These are phyloP conservation scores for Sebastes umbrosus DNA, from an alignment of 2,797 vertebrate genomes.

Conservation along the genomic window DNA sequence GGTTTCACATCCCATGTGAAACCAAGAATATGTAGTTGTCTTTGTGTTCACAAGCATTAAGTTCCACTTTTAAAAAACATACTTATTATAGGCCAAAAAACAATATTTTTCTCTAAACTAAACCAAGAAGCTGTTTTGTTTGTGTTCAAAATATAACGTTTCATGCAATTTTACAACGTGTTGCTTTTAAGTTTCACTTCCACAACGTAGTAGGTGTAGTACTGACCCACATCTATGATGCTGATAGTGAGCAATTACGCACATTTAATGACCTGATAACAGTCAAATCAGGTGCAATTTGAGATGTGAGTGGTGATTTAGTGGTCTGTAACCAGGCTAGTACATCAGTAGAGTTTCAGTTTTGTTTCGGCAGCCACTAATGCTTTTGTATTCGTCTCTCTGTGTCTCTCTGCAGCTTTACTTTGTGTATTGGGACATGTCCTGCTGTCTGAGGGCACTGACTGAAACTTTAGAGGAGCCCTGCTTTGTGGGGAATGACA, in stretches of 20 bases:
- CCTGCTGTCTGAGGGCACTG: conserved; percentile 73
- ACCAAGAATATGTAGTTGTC: not conserved
- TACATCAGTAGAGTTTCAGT: not conserved
- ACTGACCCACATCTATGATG: not conserved
- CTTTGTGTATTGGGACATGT: conserved; percentile 83
- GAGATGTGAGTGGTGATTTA: not conserved
- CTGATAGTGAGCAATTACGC: not conserved
- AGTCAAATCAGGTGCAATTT: not conserved
- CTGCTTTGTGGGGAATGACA: conserved; percentile 43
- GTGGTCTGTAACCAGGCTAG: not conserved
- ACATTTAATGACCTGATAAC: not conserved
- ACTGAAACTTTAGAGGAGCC: conserved; percentile 75
- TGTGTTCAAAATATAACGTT: not conserved
- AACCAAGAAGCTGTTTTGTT: not conserved
- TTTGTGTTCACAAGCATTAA: not conserved
- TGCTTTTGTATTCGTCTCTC: not conserved
- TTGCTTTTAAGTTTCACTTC: too few relatives aligned
- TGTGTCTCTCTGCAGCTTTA: conserved; percentile 70
- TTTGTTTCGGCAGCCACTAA: not conserved
- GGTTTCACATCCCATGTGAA: not conserved
- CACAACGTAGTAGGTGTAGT: not conserved
- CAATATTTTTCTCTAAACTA: not conserved
- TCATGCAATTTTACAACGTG: not conserved
- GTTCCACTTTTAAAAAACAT: not conserved
- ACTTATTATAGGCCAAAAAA: not conserved